Evolutionary conservation across 2,888 invertebrate species (phyloP).

Genomic region (Steinernema carpocapsae): DNA sequence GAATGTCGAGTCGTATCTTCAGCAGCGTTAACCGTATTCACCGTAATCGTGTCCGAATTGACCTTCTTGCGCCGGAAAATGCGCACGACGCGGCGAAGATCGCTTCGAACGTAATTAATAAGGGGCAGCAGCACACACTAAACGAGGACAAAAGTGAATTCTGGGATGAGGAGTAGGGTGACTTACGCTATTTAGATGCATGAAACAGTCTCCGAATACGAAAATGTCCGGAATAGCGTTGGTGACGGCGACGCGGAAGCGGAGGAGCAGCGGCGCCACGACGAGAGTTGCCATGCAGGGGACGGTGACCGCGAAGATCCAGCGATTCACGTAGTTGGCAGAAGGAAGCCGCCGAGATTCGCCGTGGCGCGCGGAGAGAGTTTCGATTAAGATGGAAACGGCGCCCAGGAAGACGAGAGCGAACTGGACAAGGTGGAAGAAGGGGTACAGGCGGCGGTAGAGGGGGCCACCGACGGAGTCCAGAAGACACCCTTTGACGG

Average conservation of each 20-base stretch:
- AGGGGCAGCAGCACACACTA: neutral
- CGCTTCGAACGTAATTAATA: constrained; percentile 1
- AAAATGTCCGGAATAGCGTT: neutral
- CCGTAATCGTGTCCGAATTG: neutral
- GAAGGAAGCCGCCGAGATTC: neutral
- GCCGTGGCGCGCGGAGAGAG: neutral
- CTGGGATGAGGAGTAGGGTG: too few species aligned
- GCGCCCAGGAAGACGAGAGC: constrained; percentile 18
- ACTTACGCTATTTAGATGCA: constrained; percentile 2
- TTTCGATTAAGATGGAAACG: constrained; percentile 13
- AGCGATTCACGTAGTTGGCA: constrained; percentile 9
- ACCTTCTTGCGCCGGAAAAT: neutral
- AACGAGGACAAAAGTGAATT: too few species aligned
- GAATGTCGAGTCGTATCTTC: neutral
- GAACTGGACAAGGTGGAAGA: constrained; percentile 6
- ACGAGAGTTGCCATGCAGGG: neutral
- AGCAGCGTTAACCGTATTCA: neutral
- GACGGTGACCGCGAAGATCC: neutral
- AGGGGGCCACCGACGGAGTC: neutral
- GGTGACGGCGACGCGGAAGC: neutral
- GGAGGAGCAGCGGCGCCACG: neutral
- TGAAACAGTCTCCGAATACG: neutral
- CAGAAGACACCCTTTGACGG: neutral
- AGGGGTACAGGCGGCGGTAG: constrained; percentile 4
- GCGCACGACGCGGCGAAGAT: neutral